Evolutionary conservation across 37 sponge, comb jelly and placozoan genomes (phyloP), one percentile per base, ranked within the genome.

Genomic region (Halisarca cf. caerulea): DNA sequence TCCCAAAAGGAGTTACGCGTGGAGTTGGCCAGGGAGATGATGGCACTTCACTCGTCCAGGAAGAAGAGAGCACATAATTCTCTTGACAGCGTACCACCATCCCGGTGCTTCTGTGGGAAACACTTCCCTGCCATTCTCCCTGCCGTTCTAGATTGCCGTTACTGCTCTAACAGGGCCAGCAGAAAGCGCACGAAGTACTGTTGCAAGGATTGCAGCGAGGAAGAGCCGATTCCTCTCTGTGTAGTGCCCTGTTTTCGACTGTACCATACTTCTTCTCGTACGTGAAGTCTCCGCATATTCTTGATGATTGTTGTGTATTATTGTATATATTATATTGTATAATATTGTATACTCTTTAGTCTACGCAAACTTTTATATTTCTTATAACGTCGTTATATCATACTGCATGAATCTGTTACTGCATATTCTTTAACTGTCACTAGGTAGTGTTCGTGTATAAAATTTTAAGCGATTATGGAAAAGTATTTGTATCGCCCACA

Each of bases 31-130:
- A 3, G 71, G 71, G 71, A 69, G 35, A 69, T 69, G 71, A 69
- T 69, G 71, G 71, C 71, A 17, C 71, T 69, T 2, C 71, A 69
- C 71, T 28, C 71, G 37, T 69, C 71, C 71, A 69, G 71, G 6
- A 69, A 9, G 71, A 69, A 34, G 7, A 69, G 3, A 6, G 71
- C 71, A 69, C 71, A 69, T 2, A 3, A 32, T 8, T 69, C 71
- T 69, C 35, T 69, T 32, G 71, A 69, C 33, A 28, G 71, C 71
- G 71, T 9, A 69, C 33, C 71, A 34, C 71, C 71, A 35, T 69
- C 71, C 2, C 3, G 3, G 3, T 25, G 60, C 2, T 9, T 59
- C 7, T 59, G 60, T 6, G 71, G 33, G 34, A 2, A 28, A 28
- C 4, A 69, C 71, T 69, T 69, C 37, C 71, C 71, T 14, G 37